Evolutionary conservation across 2,797 vertebrate species (phyloP), one percentile per base, ranked within the genome.

Genomic region (Decapterus maruadsi): DNA sequence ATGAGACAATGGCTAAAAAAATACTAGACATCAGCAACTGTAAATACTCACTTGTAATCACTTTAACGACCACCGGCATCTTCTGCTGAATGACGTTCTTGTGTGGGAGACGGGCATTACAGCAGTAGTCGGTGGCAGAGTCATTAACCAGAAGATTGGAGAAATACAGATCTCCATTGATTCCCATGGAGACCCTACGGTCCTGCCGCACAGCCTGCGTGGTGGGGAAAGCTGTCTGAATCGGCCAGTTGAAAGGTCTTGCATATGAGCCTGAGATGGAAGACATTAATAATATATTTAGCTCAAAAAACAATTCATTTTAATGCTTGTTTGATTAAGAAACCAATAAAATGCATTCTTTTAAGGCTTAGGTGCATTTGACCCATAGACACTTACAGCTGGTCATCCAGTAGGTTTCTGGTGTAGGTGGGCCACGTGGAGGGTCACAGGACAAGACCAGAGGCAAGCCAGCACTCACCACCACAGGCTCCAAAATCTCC

Each of bases 31-130:
- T 13, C 1, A 3, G 16, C 0, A 51, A 19, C 14, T 36, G 20
- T 56, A 17, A 55, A 45, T 55, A 91, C 96, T 97, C 94, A 99
- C 98, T 98, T 90, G 97, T 98, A 34, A 97, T 94, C 80, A 99
- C 97, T 92, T 97, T 99, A 79, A 99, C 97, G 31, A 96, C 97
- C 82, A 97, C 96, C 0, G 98, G 97, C 82, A 97, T 98, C 89
- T 99, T 99, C 95, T 99, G 98, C 87, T 99, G 98, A 85, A 99
- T 99, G 91, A 96, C 97, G 81, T 99, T 98, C 64, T 96, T 98
- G 88, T 97, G 96, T 38, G 96, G 97, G 85, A 98, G 98, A 45
- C 97, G 97, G 0, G 98, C 98, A 0, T 97, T 99, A 87, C 98
- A 99, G 93, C 97, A 98, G 91, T 97, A 99, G 94, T 98, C 97